phyloP scores from a whole-genome alignment of 2,888 invertebrate species.

The Trisateles emortualis region DNA sequence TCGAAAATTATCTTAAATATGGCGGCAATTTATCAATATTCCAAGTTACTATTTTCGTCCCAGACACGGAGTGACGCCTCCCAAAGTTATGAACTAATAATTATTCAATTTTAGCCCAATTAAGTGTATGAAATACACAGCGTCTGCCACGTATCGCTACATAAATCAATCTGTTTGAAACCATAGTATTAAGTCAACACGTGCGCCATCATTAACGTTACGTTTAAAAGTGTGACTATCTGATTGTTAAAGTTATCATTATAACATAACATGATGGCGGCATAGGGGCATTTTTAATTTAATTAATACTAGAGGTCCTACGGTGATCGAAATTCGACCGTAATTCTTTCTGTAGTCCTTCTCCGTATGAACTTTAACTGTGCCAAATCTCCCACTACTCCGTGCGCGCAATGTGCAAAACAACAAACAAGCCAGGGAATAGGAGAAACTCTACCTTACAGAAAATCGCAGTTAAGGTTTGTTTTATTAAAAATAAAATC shows the following conservation, averaged over 20 bases:
- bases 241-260: conserved; percentile 30
- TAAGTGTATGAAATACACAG: conserved; percentile 57
- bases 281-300: not conserved
- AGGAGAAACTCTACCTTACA: no score
- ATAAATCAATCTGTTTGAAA: conserved; percentile 55
- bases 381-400: no score
- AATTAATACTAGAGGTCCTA: no score
- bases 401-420: no score
- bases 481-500: no score
- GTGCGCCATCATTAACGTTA: conserved; percentile 44
- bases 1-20: conserved; percentile 11
- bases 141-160: conserved; percentile 38
- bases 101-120: conserved; percentile 68
- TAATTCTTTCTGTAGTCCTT: no score
- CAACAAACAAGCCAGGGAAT: no score
- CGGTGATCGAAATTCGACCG: no score
- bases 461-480: no score
- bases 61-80: conserved; percentile 25
- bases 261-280: conserved; percentile 3
- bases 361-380: no score
- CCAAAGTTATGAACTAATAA: conserved; percentile 59
- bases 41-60: conserved; percentile 45
- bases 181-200: conserved; percentile 46
- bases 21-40: conserved; percentile 45
- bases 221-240: conserved; percentile 24